Evolutionary conservation across 2,888 invertebrate genomes (phyloP), one percentile per base, ranked within the genome.

Genomic region (Dolichopus griseipennis): DNA sequence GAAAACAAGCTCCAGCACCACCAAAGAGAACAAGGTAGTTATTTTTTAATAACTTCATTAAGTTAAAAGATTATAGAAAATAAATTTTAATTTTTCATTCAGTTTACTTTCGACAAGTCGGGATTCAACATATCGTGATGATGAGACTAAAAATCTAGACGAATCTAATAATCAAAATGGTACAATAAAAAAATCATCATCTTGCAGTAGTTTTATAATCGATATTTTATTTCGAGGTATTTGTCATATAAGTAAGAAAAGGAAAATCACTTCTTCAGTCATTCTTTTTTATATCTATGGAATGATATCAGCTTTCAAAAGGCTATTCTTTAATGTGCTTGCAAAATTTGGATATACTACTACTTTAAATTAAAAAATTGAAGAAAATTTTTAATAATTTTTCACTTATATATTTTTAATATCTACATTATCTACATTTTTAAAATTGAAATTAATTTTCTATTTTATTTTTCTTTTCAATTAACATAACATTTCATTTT

Each of bases 1-100:
- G 95, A 73, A 95, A 95, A 81, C 93, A 93, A 77, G 95, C 96
- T 37, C 97, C 97, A 64, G 92, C 95, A 22, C 97, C 97, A 70
- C 97, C 97, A 43, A 95, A 96, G 82, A 86, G 97, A 74, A 97
- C 97, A 73, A 94, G 93, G 93, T 93, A 83, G 21, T 34, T 8
- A 7, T 33, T 22, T 41, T 64, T 61, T 9, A 18, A 52, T 20
- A 41, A 61, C 5, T 27, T 27, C 2, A 27, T 27, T 5, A 27
- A 27, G 27, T 27, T 5, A 4, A 27, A 37, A 34, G 65, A 65
- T 20, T 65, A 9, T 61, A 21, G 20, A 62, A n/a, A 66, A 4
- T 61, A 66, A 21, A n/a, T 52, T 64, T 52, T 61, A 37, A 65
- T 22, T 15, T 68, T 52, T 6, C 15, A 64, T 70, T 27, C 67